Evolutionary conservation across 2,113 vertebrate species (phyloP).

Genomic region (Bubalus kerabau): DNA sequence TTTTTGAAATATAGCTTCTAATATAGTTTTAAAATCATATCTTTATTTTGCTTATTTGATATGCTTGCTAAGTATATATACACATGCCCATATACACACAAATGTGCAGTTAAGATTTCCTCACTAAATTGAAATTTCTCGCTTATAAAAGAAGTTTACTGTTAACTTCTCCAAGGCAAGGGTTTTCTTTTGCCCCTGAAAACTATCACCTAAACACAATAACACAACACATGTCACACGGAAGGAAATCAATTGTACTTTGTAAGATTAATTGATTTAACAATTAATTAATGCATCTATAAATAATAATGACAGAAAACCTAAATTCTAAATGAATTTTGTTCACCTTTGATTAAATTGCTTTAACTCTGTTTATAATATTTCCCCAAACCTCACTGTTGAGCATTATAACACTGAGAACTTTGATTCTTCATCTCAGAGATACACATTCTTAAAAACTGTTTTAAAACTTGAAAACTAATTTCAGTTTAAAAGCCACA

Average conservation of each 20-base stretch:
- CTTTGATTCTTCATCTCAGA: background rate
- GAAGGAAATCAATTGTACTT: background rate
- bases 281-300: background rate
- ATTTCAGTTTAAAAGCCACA: background rate
- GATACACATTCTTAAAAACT: background rate
- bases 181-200: background rate
- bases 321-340: background rate
- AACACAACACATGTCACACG: background rate
- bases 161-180: background rate
- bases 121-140: background rate
- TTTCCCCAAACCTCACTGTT: background rate
- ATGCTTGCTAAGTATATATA: background rate
- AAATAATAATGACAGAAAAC: background rate
- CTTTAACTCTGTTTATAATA: background rate
- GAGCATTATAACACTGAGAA: background rate
- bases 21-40: background rate
- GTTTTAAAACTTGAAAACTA: background rate
- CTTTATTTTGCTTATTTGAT: background rate
- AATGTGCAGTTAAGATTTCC: background rate
- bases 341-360: background rate
- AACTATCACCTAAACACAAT: background rate
- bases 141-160: background rate
- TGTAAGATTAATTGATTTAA: background rate
- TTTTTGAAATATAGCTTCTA: background rate
- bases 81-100: background rate